Evolutionary conservation across 2,113 vertebrate genomes (phyloP).

Genomic region (Pyxicephalus adspersus): DNA sequence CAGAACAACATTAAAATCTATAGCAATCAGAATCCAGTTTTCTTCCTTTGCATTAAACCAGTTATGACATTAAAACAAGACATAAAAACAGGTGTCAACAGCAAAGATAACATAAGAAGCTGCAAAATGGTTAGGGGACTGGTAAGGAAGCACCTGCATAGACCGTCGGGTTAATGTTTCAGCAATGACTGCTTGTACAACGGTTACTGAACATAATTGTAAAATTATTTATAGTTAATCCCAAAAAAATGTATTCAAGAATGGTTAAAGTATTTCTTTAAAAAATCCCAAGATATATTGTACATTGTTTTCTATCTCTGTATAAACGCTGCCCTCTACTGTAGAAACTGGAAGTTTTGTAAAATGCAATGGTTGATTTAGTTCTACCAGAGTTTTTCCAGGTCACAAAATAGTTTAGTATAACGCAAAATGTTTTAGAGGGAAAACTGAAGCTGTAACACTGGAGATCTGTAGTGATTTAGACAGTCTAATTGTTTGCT

Average conservation of each 20-base stretch:
- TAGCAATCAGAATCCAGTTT: slow-evolving; percentile 1
- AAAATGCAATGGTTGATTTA: slow-evolving; percentile 20
- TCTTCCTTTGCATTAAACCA: background rate
- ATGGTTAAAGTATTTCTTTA: slow-evolving; percentile 1
- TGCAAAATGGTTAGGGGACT: background rate
- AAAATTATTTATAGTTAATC: slow-evolving; percentile 17
- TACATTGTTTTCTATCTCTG: slow-evolving; percentile 3
- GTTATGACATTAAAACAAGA: slow-evolving; percentile 2
- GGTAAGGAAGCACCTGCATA: background rate
- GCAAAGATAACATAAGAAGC: background rate
- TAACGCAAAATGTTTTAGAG: slow-evolving; percentile 2
- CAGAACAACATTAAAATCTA: slow-evolving; percentile 3
- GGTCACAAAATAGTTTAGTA: slow-evolving; percentile 25
- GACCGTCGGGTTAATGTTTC: background rate
- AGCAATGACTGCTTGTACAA: background rate
- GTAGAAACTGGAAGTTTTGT: slow-evolving; percentile 46
- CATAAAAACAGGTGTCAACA: slow-evolving; percentile 12
- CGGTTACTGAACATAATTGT: background rate
- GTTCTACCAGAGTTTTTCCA: slow-evolving; percentile 9
- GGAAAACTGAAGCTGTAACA: slow-evolving; percentile 11
- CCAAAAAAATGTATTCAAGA: slow-evolving; percentile 15
- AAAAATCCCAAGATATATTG: slow-evolving; percentile 23
- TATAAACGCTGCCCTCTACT: slow-evolving; percentile 18
- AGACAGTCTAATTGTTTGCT: slow-evolving; percentile 85
- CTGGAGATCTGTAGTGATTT: slow-evolving; percentile 5